Evolutionary conservation across 2,888 invertebrate species (phyloP).

Genomic region (Euzophera pinguis): DNA sequence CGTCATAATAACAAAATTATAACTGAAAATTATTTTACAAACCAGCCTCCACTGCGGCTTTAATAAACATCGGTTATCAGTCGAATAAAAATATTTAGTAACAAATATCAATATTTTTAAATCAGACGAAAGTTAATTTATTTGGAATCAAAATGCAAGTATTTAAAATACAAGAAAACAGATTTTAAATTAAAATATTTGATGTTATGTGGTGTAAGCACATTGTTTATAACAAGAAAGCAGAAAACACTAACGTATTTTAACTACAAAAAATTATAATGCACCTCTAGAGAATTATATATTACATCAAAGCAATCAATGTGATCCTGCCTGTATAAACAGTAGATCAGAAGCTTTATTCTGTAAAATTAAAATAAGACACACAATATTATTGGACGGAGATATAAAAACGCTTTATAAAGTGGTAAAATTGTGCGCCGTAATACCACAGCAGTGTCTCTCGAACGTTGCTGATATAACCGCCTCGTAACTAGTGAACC

Average conservation of each 20-base stretch:
- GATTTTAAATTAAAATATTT: neutral
- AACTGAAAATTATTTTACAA: conserved; percentile 10
- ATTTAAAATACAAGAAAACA: neutral
- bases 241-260: neutral
- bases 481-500: conserved; percentile 27
- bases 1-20: conserved; percentile 12
- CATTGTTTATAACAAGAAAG: neutral
- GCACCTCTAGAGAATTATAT: neutral
- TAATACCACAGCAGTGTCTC: conserved; percentile 23
- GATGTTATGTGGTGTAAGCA: conserved; percentile 13
- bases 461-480: conserved; percentile 12
- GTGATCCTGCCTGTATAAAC: neutral
- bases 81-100: neutral
- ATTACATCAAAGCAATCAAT: neutral
- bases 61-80: neutral
- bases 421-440: conserved; percentile 66
- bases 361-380: conserved; percentile 39
- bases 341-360: neutral
- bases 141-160: neutral
- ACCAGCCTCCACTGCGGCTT: conserved; percentile 9
- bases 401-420: conserved; percentile 55
- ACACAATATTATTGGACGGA: conserved; percentile 66
- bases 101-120: no score
- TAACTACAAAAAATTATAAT: neutral
- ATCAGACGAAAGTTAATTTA: no score